Evolutionary conservation across 2,113 vertebrate genomes (phyloP).

Genomic region (Crocuta crocuta): DNA sequence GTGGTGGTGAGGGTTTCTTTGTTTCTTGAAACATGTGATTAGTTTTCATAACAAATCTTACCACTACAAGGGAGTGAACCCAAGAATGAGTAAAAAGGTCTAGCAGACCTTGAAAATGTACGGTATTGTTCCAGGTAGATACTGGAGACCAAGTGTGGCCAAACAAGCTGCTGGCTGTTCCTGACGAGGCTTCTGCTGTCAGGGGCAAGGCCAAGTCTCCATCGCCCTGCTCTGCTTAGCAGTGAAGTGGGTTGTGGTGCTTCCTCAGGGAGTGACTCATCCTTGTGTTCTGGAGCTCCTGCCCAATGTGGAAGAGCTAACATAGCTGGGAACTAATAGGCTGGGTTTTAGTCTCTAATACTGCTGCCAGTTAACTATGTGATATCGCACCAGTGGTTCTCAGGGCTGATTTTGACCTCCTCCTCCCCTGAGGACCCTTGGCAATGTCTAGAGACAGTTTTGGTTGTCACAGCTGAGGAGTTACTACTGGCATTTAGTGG

Average conservation of each 20-base stretch:
- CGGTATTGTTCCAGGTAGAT: background rate
- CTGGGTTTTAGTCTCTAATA: background rate
- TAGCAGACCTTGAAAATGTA: background rate
- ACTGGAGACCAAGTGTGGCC: background rate
- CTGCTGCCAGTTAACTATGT: background rate
- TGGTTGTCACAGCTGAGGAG: background rate
- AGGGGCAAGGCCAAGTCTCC: background rate
- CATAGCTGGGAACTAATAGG: background rate
- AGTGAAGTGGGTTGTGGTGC: background rate
- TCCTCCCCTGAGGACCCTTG: background rate
- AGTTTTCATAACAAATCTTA: background rate
- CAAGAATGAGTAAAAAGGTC: background rate
- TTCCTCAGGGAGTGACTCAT: background rate
- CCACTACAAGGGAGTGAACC: background rate
- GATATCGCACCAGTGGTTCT: background rate
- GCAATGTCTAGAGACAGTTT: background rate
- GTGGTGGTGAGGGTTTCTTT: background rate
- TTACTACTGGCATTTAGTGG: background rate
- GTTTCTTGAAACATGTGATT: background rate
- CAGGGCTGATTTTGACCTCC: background rate
- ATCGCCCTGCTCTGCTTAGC: accelerated
- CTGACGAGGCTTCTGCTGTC: background rate
- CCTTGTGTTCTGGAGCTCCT: background rate
- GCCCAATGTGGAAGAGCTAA: background rate
- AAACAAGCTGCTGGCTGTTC: background rate